Evolutionary conservation across 2,888 invertebrate species (phyloP), one percentile per base, ranked within the genome.

Genomic region (Epistrophe grossulariae): DNA sequence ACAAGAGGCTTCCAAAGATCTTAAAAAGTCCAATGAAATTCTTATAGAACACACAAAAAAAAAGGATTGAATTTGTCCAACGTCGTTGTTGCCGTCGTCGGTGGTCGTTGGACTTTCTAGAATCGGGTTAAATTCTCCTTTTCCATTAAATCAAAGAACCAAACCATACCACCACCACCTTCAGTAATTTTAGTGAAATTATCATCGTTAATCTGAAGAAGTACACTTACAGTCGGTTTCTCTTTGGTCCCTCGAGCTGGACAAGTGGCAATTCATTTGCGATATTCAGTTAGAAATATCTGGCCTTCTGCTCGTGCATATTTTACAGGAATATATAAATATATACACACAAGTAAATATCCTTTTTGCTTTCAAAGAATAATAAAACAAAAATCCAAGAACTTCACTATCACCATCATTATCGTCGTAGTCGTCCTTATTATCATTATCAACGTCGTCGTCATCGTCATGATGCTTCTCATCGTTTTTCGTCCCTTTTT

Each of bases 211-310:
- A 81, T 71, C 81, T 77, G 17, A 77, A 55, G 57, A 48, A 66
- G 24, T 31, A 17, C 19, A 28, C 13, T 48, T 38, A n/a, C 13
- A 57, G 50, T 43, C 10, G 10, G 40, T 40, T 31, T 57, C 35
- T 43, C 15, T 78, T 66, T 45, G 48, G 59, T 40, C 68, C 40
- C 15, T 40, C 68, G 28, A 45, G 55, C 43, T 35, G 76, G 57
- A 62, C 79, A 87, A 82, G 85, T 60, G 76, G 82, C 82, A 79
- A 83, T 87, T 87, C 87, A 87, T 87, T 83, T 79, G 68, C 48
- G 50, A 78, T 68, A 77, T 80, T 73, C 73, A 60, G 52, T 77
- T 79, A 38, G 11, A 74, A 84, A 64, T 64, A 52, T 57, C 38
- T 40, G 19, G 35, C 31, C 15, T 57, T 45, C 40, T 19, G 19